Evolutionary conservation across 1,140 invertebrate species (phyloP), one percentile per base, ranked within the genome.

Genomic region (Orius laevigatus): DNA sequence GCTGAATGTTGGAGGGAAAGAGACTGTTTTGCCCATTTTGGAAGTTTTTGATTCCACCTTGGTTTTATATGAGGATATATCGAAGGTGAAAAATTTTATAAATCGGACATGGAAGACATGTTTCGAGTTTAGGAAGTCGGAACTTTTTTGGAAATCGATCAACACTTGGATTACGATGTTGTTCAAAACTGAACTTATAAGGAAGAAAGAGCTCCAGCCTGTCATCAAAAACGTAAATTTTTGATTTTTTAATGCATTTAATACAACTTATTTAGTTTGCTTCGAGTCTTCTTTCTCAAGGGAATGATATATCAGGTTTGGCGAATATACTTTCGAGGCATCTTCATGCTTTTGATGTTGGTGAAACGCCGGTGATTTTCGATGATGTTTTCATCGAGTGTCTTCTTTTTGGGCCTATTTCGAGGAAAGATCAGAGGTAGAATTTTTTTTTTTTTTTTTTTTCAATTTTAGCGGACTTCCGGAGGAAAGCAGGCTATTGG

Each of bases 111-210:
- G 52, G 54, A 25, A 57, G 19, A 16, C 42, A 11, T 43, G 46
- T 49, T 41, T 53, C 53, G 48, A 52, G 48, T 42, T 55, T 11
- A 50, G 59, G n/a, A 62, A 58, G 46, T 55, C 54, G 9, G 61
- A 62, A 25, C 45, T 53, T 19, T 63, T 63, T 50, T 62, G 60
- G 62, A 19, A 36, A 6, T 40, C 55, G 6, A 54, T 59, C 9
- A 40, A 58, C 35, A 42, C 38, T 11, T 57, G 61, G 50, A 53
- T 59, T 19, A 15, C 45, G 14, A 53, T 57, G 50, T 6, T 48
- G 9, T 58, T 51, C 33, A 49, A 56, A 16, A 32, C 36, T 14
- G 19, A 33, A 3, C 12, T 58, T 8, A 48, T 56, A 2, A 11
- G 12, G 8, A 35, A 11, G 18, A 32, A 36, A 6, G 8, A 35